Conservation (phyloP, 2,113 vertebrate genomes). For the Urocitellus parryii region DNA sequence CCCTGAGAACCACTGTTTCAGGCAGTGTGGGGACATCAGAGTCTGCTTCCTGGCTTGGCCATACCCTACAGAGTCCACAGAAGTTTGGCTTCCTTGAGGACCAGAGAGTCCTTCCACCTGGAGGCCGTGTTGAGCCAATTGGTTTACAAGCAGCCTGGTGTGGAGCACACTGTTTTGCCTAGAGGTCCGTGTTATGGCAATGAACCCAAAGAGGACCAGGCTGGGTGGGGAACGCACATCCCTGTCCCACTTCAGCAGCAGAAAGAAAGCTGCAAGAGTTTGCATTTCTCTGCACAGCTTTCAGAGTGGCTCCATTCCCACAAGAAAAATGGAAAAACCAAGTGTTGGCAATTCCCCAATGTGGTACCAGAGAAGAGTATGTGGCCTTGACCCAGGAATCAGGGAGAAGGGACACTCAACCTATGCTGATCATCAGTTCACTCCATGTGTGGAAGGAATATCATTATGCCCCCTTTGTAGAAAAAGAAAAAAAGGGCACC, state of each 20-base stretch:
- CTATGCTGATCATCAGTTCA: not conserved
- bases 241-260: not conserved
- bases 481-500: not conserved
- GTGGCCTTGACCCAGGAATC: not conserved
- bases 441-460: not conserved
- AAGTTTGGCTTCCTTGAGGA: slow-evolving; percentile 35
- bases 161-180: not conserved
- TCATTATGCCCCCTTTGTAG: not conserved
- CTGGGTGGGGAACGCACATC: not conserved
- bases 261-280: not conserved
- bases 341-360: not conserved
- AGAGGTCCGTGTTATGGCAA: not conserved
- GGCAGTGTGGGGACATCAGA: not conserved
- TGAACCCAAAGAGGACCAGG: not conserved
- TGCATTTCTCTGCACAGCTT: not conserved
- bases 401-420: not conserved
- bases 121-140: not conserved
- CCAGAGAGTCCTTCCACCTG: slow-evolving; percentile 10
- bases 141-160: not conserved
- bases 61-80: not conserved
- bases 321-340: not conserved
- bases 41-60: not conserved
- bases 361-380: not conserved
- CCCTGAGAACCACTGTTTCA: not conserved
- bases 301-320: slow-evolving; percentile 53